Conservation (phyloP, 1,140 invertebrate species). For the Oscheius sp. region DNA sequence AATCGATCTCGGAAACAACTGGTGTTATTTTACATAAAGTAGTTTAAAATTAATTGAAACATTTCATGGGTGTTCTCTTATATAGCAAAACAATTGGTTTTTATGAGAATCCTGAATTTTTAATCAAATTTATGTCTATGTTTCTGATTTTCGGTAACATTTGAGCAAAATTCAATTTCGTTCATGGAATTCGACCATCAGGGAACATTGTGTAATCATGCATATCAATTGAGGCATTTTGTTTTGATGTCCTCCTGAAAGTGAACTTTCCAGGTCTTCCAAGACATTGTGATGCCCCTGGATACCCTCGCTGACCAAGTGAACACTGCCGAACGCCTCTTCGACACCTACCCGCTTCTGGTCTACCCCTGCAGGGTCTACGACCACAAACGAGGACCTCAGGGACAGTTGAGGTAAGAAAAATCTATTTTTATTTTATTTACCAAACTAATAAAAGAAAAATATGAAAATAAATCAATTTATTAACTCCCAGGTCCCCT, state of each 20-base stretch:
- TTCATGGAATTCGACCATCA: background rate
- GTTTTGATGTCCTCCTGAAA: background rate
- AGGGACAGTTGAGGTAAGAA: constrained; percentile 45
- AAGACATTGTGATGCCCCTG: constrained; percentile 68
- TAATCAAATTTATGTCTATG: no score
- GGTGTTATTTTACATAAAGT: no score
- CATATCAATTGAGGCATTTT: no score
- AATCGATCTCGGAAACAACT: no score
- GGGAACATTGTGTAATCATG: background rate
- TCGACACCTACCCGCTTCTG: constrained; percentile 66
- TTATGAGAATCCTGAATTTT: no score
- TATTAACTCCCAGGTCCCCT: constrained; percentile 46
- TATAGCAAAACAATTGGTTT: no score
- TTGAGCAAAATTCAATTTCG: no score
- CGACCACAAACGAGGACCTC: constrained; percentile 63
- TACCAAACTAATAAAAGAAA: background rate
- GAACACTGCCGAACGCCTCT: constrained; percentile 64
- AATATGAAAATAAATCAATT: background rate
- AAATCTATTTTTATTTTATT: background rate
- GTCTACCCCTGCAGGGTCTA: constrained; percentile 68
- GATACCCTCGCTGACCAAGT: constrained; percentile 66
- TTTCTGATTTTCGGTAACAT: no score
- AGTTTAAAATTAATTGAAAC: no score
- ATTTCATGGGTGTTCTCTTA: no score
- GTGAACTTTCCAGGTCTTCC: constrained; percentile 64